Conservation (phyloP, 2,113 vertebrate species). For the Phainopepla nitens region DNA sequence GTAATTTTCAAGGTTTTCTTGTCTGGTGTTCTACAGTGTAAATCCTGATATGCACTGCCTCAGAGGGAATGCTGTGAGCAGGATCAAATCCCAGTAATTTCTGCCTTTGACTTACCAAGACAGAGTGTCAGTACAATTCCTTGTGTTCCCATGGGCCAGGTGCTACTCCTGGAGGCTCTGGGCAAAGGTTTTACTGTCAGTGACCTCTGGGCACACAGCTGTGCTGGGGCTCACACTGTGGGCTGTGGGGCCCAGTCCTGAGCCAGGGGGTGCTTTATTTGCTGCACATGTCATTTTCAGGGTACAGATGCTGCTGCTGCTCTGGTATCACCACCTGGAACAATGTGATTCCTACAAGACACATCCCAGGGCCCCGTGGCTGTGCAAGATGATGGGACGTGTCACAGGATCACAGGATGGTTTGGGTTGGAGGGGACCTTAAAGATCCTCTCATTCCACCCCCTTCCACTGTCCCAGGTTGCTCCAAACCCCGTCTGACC, state of each 20-base stretch:
- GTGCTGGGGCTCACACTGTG: background rate
- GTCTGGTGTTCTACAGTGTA: background rate
- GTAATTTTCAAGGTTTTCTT: background rate
- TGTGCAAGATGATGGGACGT: background rate
- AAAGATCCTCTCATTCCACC: rapidly evolving
- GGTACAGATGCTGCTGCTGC: background rate
- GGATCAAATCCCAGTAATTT: background rate
- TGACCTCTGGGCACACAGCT: background rate
- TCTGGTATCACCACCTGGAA: background rate
- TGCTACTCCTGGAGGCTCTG: background rate
- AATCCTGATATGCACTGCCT: background rate
- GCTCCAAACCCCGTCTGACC: background rate
- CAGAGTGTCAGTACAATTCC: background rate
- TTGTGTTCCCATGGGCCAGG: background rate
- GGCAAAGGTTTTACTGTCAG: background rate
- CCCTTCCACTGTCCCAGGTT: rapidly evolving
- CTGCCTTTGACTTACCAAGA: background rate
- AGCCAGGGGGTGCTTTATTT: background rate
- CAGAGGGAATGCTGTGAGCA: background rate
- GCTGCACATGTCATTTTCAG: background rate
- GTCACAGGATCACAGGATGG: background rate
- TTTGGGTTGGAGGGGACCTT: background rate
- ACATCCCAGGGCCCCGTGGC: rapidly evolving
- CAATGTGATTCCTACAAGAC: background rate
- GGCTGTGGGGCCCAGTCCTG: background rate